phyloP scores from a whole-genome alignment of 1,140 invertebrate species.

The Aethina tumida region DNA sequence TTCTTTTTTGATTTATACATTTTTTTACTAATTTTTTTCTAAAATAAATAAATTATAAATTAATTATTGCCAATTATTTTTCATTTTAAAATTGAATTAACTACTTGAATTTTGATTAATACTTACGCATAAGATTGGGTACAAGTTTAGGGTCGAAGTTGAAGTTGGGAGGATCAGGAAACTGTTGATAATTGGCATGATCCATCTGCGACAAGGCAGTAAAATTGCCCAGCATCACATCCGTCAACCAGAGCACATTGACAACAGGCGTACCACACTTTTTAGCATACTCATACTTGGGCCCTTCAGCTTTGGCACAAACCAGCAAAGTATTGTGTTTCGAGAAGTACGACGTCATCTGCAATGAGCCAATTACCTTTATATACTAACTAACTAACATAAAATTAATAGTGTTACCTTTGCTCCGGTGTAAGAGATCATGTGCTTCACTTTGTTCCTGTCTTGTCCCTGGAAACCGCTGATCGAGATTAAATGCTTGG shows the following conservation, averaged over 20 bases:
- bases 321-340: conserved; percentile 64
- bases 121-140: conserved; percentile 83
- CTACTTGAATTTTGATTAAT: no score
- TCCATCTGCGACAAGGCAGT: conserved; percentile 71
- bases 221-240: conserved; percentile 83
- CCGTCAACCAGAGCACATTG: conserved; percentile 88
- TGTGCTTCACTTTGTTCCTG: conserved; percentile 62
- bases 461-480: conserved; percentile 84
- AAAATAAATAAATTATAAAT: no score
- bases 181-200: conserved; percentile 80
- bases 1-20: no score
- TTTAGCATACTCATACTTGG: conserved; percentile 79
- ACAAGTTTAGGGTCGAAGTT: conserved; percentile 78
- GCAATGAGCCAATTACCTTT: conserved; percentile 12
- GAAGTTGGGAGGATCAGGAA: conserved; percentile 66
- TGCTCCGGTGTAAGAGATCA: conserved; percentile 80
- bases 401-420: conserved; percentile 45
- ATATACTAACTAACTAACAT: not conserved
- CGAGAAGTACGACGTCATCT: conserved; percentile 60
- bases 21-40: no score
- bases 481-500: conserved; percentile 63
- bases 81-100: no score
- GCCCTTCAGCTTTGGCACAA: conserved; percentile 69
- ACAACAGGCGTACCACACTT: conserved; percentile 84
- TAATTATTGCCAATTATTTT: no score